Evolutionary conservation across 1,140 invertebrate species (phyloP).

Genomic region (Procambarus virginalis): DNA sequence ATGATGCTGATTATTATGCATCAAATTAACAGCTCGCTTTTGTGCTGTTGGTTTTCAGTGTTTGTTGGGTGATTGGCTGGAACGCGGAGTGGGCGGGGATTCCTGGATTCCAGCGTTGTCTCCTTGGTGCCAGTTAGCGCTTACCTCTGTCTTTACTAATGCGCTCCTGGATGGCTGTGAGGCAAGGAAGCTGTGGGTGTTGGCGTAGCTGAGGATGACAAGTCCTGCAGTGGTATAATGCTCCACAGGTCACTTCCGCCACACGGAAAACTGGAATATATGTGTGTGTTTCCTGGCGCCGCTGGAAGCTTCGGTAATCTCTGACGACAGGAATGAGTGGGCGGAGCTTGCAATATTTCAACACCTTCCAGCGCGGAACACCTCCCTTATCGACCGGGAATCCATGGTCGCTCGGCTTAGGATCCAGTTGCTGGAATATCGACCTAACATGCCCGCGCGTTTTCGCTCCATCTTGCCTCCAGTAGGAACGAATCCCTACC

Average conservation of each 20-base stretch:
- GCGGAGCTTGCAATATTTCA: background rate
- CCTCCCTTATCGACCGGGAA: background rate
- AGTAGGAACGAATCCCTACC: background rate
- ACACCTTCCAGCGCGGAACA: background rate
- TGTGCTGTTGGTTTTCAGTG: background rate
- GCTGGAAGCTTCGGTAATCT: background rate
- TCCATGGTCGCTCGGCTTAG: background rate
- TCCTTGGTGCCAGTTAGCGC: background rate
- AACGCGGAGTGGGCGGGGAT: constrained; percentile 18
- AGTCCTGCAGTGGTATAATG: no score
- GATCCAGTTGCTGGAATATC: background rate
- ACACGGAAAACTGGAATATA: no score
- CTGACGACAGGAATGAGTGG: background rate
- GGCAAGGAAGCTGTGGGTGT: no score
- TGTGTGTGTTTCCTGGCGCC: background rate
- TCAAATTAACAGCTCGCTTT: constrained; percentile 25
- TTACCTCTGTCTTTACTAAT: no score
- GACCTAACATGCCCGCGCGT: background rate
- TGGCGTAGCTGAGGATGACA: no score
- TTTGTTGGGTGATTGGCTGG: constrained; percentile 5
- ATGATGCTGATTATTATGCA: background rate
- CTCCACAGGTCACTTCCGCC: no score
- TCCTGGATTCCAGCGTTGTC: constrained; percentile 36
- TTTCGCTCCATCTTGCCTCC: background rate
- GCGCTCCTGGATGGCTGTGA: no score